Percentiles rank a stretch among this genome's conserved stretches.
Evolutionary conservation across 2,797 vertebrate genomes (phyloP).

Genomic region (Xerus rutilus): DNA sequence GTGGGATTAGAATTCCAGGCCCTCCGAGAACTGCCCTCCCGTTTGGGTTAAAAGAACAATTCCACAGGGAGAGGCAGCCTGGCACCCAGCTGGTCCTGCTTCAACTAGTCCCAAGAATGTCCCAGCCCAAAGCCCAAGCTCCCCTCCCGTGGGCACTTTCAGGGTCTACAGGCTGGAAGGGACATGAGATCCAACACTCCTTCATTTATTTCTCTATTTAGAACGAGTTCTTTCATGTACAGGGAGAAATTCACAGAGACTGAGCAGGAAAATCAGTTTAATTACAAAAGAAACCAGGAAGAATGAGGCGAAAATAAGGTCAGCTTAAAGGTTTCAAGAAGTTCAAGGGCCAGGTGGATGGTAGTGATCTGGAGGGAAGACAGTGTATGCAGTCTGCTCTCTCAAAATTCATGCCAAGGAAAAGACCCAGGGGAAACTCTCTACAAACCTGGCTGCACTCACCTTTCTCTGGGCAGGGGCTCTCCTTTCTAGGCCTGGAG

Average conservation of each 20-base stretch:
- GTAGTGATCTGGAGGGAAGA: slow-evolving; percentile 65
- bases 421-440: neutral
- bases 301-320: slow-evolving; percentile 88
- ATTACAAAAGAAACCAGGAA: slow-evolving; percentile 87
- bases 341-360: slow-evolving; percentile 27
- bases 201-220: slow-evolving; percentile 88
- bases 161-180: slow-evolving; percentile 74
- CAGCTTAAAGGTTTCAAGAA: slow-evolving; percentile 76
- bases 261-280: slow-evolving; percentile 89
- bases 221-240: slow-evolving; percentile 81
- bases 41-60: slow-evolving; percentile 83
- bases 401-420: neutral
- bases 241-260: slow-evolving; percentile 86
- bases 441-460: slow-evolving; percentile 73
- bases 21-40: slow-evolving; percentile 85
- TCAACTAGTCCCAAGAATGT: slow-evolving; percentile 10
- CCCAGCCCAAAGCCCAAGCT: slow-evolving; percentile 58
- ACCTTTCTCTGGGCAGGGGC: slow-evolving; percentile 73
- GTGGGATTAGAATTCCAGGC: slow-evolving; percentile 86
- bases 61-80: slow-evolving; percentile 54
- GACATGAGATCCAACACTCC: slow-evolving; percentile 77
- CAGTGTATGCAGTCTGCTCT: neutral
- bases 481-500: slow-evolving; percentile 61
- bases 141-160: slow-evolving; percentile 80
- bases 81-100: slow-evolving; percentile 62